These are phyloP conservation scores for Cinclus cinclus DNA, from an alignment of 2,113 vertebrate species.

Conservation along the genomic window DNA sequence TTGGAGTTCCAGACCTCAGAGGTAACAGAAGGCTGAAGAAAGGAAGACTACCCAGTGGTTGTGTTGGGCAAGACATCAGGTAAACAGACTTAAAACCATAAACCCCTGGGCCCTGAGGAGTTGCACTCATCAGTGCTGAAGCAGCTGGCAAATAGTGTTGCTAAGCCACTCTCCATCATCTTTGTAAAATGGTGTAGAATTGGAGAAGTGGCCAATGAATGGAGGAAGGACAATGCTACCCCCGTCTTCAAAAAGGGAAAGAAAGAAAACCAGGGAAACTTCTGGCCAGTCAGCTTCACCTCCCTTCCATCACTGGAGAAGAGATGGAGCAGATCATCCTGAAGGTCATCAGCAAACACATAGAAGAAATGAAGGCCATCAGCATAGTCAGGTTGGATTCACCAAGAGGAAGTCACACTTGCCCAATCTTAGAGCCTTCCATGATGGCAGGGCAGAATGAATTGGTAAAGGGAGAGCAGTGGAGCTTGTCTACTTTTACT, in stretches of 20 bases:
- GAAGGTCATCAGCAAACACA: neutral
- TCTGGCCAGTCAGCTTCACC: neutral
- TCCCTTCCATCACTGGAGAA: neutral
- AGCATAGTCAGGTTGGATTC: neutral
- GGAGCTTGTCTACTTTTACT: neutral
- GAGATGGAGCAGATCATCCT: neutral
- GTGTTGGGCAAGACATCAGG: neutral
- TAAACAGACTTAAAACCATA: neutral
- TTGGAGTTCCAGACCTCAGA: neutral
- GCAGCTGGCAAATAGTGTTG: neutral
- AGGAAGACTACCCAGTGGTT: rapidly evolving
- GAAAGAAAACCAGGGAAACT: rapidly evolving
- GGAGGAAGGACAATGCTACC: neutral
- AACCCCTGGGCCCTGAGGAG: neutral
- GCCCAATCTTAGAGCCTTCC: neutral
- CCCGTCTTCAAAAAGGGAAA: neutral
- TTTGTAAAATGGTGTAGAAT: neutral
- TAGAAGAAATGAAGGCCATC: neutral
- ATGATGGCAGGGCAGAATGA: neutral
- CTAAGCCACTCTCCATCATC: neutral
- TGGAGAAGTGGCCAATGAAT: neutral
- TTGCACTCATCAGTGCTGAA: neutral
- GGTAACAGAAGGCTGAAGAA: neutral
- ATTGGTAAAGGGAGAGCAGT: neutral
- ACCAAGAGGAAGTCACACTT: neutral